Percentiles rank a stretch among this genome's conserved stretches.
Evolutionary conservation across 2,113 vertebrate genomes (phyloP).

Genomic region (human): GRCh38 chr15:92438501-92439000

Average conservation of each 20-base stretch:
- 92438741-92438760: background rate
- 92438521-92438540: slow-evolving; percentile 93
- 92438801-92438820: background rate
- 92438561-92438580: slow-evolving; percentile 95
- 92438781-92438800: background rate
- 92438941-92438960: slow-evolving; percentile 24
- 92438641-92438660: background rate
- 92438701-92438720: background rate
- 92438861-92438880: background rate
- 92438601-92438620: slow-evolving; percentile 91
- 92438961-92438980: background rate
- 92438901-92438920: background rate
- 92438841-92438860: background rate
- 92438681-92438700: background rate
- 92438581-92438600: slow-evolving; percentile 95
- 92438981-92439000: background rate
- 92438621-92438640: rapidly evolving
- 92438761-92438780: background rate
- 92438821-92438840: background rate
- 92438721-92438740: background rate
- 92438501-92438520: slow-evolving; percentile 95
- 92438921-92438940: background rate
- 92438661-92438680: background rate
- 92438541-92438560: slow-evolving; percentile 96
- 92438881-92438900: background rate